phyloP scores from a whole-genome alignment of 1,140 invertebrate genomes.

The Drosophila rufa region DNA sequence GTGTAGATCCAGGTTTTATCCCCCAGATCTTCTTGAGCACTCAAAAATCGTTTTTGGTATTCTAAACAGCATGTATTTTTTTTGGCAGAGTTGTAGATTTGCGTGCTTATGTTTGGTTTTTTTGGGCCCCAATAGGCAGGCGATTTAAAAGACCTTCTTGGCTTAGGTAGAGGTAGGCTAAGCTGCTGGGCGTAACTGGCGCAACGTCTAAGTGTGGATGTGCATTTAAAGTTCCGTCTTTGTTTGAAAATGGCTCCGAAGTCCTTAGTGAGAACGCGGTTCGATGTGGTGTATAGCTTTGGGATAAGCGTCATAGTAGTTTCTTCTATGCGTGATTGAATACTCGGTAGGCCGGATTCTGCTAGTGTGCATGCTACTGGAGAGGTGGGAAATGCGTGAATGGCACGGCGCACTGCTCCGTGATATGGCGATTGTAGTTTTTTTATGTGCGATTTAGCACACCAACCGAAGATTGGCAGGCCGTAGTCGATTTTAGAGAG shows the following conservation, averaged over 20 bases:
- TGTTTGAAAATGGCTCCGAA: not conserved
- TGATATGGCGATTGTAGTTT: no score
- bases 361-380: constrained; percentile 6
- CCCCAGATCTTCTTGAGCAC: no score
- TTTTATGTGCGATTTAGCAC: no score
- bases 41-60: no score
- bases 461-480: no score
- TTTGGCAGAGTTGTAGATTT: not conserved
- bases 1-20: no score
- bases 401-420: no score
- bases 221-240: not conserved
- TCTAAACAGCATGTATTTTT: no score
- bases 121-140: constrained; percentile 2
- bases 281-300: constrained; percentile 2
- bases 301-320: not conserved
- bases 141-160: constrained; percentile 1
- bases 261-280: not conserved
- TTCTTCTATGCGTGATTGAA: constrained; percentile 4
- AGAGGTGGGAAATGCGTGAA: constrained; percentile 7
- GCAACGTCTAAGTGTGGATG: constrained; percentile 1
- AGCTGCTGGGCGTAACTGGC: not conserved
- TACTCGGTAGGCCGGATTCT: not conserved
- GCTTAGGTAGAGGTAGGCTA: not conserved
- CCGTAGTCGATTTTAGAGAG: no score
- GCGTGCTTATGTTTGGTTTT: not conserved